A percentile compares a stretch with the other conserved stretches of the same genome.
Conservation (phyloP, 2,888 invertebrate genomes). For the Helobdella robusta region DNA sequence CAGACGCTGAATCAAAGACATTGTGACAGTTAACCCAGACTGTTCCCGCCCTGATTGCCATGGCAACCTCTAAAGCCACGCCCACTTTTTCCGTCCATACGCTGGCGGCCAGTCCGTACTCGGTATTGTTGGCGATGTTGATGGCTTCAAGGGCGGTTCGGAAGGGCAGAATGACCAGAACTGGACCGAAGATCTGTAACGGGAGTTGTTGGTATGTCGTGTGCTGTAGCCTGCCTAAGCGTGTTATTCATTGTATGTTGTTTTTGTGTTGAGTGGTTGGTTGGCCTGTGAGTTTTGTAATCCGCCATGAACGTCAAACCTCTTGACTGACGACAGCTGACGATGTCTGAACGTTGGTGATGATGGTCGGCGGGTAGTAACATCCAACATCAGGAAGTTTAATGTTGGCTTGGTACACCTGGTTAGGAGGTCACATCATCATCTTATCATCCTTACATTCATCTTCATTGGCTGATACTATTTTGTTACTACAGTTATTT, state of each 20-base stretch:
- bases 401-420: slow-evolving; percentile 44
- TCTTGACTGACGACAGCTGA: slow-evolving; percentile 51
- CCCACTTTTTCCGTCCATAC: slow-evolving; percentile 56
- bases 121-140: slow-evolving; percentile 54
- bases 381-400: slow-evolving; percentile 35
- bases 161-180: slow-evolving; percentile 52
- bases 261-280: too few species aligned
- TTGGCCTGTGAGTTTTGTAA: too few species aligned
- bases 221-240: too few species aligned
- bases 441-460: too few species aligned
- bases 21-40: slow-evolving; percentile 57
- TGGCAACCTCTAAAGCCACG: slow-evolving; percentile 54
- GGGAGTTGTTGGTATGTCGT: too few species aligned
- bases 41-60: slow-evolving; percentile 52
- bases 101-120: slow-evolving; percentile 53
- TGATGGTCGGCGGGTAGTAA: slow-evolving; percentile 49
- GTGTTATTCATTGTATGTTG: too few species aligned
- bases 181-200: slow-evolving; percentile 36
- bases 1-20: slow-evolving; percentile 52
- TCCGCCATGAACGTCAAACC: too few species aligned
- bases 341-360: slow-evolving; percentile 51
- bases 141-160: slow-evolving; percentile 56
- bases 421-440: too few species aligned
- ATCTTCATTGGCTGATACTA: too few species aligned
- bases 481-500: too few species aligned